These are phyloP conservation scores for Maccullochella peelii DNA, from an alignment of 2,113 vertebrate genomes.

Conservation along the genomic window DNA sequence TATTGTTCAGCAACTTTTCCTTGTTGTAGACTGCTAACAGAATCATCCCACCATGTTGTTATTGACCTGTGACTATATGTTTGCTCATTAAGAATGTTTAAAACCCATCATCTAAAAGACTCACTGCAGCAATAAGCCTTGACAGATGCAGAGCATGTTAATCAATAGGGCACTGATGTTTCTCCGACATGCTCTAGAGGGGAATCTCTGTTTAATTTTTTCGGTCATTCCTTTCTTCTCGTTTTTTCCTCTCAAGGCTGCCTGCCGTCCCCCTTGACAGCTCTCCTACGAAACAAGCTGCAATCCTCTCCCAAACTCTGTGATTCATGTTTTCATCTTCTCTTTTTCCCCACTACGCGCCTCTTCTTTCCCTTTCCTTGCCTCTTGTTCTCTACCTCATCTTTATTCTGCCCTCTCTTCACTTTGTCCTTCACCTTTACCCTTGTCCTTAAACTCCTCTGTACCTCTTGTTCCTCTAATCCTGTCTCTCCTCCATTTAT, in stretches of 20 bases:
- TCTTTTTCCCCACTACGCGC: background rate
- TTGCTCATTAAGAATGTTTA: conserved; percentile 59
- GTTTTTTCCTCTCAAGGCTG: conserved; percentile 45
- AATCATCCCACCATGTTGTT: conserved; percentile 1
- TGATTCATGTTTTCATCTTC: conserved; percentile 8
- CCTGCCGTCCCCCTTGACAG: conserved; percentile 38
- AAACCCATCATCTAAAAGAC: conserved; percentile 60
- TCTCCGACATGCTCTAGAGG: conserved; percentile 51
- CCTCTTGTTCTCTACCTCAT: conserved; percentile 38
- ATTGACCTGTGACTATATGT: conserved; percentile 43
- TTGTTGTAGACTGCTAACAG: background rate
- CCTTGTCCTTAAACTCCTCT: conserved; percentile 18
- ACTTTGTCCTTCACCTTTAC: conserved; percentile 43
- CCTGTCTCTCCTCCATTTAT: background rate
- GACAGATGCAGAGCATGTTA: conserved; percentile 50
- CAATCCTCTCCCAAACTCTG: conserved; percentile 40
- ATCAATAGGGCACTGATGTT: conserved; percentile 68
- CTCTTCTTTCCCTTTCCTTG: conserved; percentile 3
- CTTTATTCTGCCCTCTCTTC: conserved; percentile 30
- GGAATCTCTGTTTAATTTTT: conserved; percentile 26
- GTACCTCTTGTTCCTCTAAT: conserved; percentile 1
- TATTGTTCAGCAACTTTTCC: background rate
- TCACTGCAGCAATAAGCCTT: conserved; percentile 42
- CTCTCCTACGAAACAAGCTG: conserved; percentile 46
- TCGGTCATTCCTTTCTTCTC: conserved; percentile 49